These are phyloP conservation scores for Pandion haliaetus DNA, from an alignment of 2,113 vertebrate genomes.

Conservation along the genomic window DNA sequence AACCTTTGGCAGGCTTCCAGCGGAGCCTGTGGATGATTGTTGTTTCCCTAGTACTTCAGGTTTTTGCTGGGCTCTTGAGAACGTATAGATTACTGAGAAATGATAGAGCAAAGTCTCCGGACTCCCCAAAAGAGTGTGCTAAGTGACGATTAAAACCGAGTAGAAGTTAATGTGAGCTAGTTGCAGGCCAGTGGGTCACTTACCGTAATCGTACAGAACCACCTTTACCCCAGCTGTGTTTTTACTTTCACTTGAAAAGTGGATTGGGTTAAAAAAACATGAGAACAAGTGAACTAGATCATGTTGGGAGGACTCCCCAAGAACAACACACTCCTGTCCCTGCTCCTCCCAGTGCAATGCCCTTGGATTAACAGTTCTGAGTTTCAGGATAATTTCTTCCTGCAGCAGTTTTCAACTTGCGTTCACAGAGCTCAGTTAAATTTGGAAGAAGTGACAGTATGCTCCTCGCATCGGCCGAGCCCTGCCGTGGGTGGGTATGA, in stretches of 20 bases:
- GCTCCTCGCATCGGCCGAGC: not conserved
- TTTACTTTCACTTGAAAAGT: not conserved
- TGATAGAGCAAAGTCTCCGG: not conserved
- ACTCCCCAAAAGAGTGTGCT: not conserved
- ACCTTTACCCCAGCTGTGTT: not conserved
- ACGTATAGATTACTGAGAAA: not conserved
- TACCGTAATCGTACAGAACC: not conserved
- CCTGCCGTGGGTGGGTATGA: not conserved
- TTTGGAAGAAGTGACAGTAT: not conserved
- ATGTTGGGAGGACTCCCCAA: not conserved
- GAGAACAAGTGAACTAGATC: not conserved
- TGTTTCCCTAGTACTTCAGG: not conserved
- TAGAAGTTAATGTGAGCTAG: not conserved
- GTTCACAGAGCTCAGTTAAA: not conserved
- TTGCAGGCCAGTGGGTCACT: not conserved
- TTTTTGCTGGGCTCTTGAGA: not conserved
- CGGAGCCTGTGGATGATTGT: not conserved
- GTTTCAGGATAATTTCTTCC: not conserved
- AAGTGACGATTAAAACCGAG: not conserved
- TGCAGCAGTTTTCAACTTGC: not conserved
- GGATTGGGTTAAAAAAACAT: not conserved
- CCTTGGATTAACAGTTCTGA: not conserved
- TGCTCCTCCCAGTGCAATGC: not conserved
- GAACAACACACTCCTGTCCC: not conserved
- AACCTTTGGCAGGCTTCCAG: not conserved